phyloP scores from a whole-genome alignment of 2,113 vertebrate genomes.

The Megaceryle maxima region DNA sequence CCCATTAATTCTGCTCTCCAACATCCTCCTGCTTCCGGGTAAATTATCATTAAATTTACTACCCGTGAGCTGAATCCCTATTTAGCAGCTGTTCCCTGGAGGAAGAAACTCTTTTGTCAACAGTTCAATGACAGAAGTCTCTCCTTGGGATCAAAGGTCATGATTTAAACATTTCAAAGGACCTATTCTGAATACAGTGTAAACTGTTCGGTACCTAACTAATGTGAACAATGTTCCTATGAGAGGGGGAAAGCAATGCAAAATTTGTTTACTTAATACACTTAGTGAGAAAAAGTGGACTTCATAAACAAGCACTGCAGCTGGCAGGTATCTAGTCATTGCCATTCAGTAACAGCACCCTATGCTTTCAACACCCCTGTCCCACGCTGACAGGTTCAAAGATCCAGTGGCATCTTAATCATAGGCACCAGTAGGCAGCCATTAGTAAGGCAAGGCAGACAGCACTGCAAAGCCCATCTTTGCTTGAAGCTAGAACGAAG shows the following conservation, averaged over 20 bases:
- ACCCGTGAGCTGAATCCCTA: not conserved
- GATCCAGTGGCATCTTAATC: not conserved
- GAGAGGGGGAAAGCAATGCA: not conserved
- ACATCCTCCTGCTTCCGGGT: not conserved
- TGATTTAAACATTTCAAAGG: not conserved
- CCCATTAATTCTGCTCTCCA: not conserved
- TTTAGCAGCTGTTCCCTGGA: not conserved
- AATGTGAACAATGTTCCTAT: not conserved
- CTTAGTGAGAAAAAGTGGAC: not conserved
- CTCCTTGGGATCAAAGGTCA: not conserved
- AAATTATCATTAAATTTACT: not conserved
- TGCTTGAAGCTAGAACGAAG: not conserved
- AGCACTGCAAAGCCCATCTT: not conserved
- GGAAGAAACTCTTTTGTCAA: not conserved
- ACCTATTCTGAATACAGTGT: not conserved
- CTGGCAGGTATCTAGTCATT: not conserved
- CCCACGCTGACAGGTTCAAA: not conserved
- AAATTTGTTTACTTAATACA: not conserved
- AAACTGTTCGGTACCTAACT: not conserved
- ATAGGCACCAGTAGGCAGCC: not conserved
- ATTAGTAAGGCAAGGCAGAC: not conserved
- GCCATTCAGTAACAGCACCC: not conserved
- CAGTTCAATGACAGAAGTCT: not conserved
- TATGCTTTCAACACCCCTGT: not conserved
- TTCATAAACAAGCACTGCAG: not conserved